Conservation (phyloP, 2,113 vertebrate species). For the Cheilinus undulatus region DNA sequence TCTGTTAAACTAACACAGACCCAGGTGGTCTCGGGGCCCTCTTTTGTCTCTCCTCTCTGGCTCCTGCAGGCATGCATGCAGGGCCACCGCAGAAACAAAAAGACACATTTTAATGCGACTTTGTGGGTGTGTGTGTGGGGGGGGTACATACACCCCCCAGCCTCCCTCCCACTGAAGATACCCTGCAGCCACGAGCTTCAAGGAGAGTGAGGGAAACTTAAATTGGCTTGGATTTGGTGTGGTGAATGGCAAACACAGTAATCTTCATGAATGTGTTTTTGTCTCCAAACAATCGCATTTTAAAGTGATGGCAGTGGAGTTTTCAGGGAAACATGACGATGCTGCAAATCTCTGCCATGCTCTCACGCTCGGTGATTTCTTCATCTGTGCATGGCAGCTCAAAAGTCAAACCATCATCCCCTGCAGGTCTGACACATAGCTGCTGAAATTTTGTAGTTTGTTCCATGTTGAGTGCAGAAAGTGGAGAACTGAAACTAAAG, state of each 20-base stretch:
- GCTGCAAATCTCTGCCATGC: neutral
- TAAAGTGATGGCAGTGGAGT: neutral
- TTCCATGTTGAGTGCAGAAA: no score
- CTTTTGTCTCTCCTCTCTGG: constrained; percentile 64
- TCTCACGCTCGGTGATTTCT: neutral
- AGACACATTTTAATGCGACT: constrained; percentile 78
- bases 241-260: neutral
- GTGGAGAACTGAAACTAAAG: no score
- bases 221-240: neutral
- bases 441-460: no score
- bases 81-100: constrained; percentile 70
- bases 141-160: constrained; percentile 13
- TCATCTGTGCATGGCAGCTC: neutral
- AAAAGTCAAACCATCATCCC: no score
- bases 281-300: neutral
- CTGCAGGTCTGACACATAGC: no score
- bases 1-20: constrained; percentile 79
- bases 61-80: constrained; percentile 75
- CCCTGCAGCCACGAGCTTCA: constrained; percentile 27
- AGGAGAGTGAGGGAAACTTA: constrained; percentile 18
- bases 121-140: constrained; percentile 50
- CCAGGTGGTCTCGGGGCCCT: constrained; percentile 67
- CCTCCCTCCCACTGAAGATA: constrained; percentile 27
- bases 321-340: no score
- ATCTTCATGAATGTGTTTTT: neutral